Conservation (phyloP, 2,113 vertebrate species). For the Xiphias gladius region DNA sequence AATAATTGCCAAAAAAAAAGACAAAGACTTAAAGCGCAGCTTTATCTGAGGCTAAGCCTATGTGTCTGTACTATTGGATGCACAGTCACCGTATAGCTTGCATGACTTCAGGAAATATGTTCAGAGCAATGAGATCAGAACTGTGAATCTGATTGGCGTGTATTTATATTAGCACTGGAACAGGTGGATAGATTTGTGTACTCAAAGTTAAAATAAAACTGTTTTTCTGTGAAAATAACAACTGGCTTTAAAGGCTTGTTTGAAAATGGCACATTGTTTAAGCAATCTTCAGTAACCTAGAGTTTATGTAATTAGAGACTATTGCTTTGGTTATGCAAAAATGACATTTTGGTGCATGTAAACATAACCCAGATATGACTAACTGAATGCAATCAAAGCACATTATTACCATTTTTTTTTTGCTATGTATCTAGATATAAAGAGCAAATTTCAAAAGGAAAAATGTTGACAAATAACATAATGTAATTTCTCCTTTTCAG, state of each 20-base stretch:
- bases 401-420: not conserved
- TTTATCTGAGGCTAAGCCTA: not conserved
- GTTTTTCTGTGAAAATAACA: not conserved
- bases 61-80: not conserved
- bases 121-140: not conserved
- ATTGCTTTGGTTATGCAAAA: not conserved
- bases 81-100: not conserved
- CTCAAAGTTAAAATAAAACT: not conserved
- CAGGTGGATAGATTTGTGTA: not conserved
- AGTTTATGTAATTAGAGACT: not conserved
- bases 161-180: not conserved
- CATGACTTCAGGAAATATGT: constrained; percentile 8
- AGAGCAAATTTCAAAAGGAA: no score
- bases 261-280: not conserved
- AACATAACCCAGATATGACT: not conserved
- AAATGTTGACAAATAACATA: not conserved
- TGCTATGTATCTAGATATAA: no score
- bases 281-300: not conserved
- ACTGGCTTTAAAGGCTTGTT: not conserved
- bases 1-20: constrained; percentile 10
- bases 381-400: not conserved
- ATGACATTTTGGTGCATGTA: not conserved
- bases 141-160: not conserved
- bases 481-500: not conserved
- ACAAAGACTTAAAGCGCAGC: not conserved